Evolutionary conservation across 2,113 vertebrate species (phyloP), one percentile per base, ranked within the genome.

Genomic region (Mustela lutreola): DNA sequence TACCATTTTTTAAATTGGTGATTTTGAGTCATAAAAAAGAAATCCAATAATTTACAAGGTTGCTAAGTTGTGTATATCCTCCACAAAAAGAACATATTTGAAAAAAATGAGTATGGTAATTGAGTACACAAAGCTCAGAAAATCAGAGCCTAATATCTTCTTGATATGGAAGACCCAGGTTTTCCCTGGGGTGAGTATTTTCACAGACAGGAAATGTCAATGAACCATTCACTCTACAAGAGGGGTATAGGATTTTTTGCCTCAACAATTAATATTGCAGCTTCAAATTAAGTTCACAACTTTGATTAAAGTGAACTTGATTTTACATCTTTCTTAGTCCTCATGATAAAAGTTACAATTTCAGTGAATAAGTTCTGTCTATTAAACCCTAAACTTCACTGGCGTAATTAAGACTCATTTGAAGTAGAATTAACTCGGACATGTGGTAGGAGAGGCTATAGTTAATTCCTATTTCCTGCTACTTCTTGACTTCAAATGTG

Each of bases 351-450:
- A 95, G 97, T 94, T 98, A 95, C 67, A 91, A 91, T 98, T 97
- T 98, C 98, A 94, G 89, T 58, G 97, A 98, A 97, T 94, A 97
- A 88, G 87, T 89, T 98, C 97, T 98, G 98, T 98, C 97, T 98
- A 97, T 98, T 98, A 98, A 98, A 98, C 97, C 97, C 98, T 98
- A 98, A 98, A 98, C 96, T 98, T 99, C 83, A 36, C 60, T 92
- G 82, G 95, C 96, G 95, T 98, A 98, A 98, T 99, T 98, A 98
- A 98, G 96, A 98, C 98, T 98, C 98, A 94, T 98, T 98, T 98
- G 97, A 98, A 98, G 92, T 98, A 98, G 98, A 98, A 98, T 98
- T 98, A 98, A 98, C 96, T 98, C 98, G 98, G 98, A 98, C 96
- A 95, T 92, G 94, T 92, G 93, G 95, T 95, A 98, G 97, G 96